Percentiles rank a stretch among this genome's conserved stretches.
phyloP scores from a whole-genome alignment of 1,140 invertebrate species.

The Drosophila trapezifrons region DNA sequence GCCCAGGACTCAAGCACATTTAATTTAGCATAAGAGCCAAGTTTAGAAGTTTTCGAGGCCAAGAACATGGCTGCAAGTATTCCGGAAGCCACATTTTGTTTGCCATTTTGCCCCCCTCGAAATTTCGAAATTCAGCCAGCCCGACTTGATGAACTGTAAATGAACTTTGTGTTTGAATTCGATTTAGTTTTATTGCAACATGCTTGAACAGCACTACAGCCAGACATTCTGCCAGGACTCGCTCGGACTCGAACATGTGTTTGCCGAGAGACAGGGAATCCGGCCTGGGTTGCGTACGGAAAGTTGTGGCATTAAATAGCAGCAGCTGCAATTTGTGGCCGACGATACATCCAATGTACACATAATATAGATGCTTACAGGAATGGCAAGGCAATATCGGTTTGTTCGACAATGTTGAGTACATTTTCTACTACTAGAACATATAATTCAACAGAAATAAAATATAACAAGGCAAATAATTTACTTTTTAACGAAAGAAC shows the following conservation, averaged over 20 bases:
- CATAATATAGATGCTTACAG: constrained; percentile 21
- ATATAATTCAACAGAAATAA: not conserved
- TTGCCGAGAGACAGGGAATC: constrained; percentile 1
- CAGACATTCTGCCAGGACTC: constrained; percentile 31
- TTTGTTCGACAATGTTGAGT: not conserved
- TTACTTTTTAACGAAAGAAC: not conserved
- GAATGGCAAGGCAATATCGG: constrained; percentile 32
- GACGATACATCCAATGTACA: constrained; percentile 21
- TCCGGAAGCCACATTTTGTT: constrained; percentile 46
- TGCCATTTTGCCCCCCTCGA: constrained; percentile 27
- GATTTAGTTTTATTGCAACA: constrained; percentile 73
- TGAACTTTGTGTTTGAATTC: constrained; percentile 76
- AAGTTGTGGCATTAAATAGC: constrained; percentile 38
- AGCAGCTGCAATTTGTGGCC: constrained; percentile 43
- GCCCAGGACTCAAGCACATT: constrained; percentile 38
- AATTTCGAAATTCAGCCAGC: constrained; percentile 14
- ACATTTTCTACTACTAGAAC: not conserved
- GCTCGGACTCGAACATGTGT: constrained; percentile 22
- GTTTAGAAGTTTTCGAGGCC: constrained; percentile 33
- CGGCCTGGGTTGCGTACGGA: not conserved
- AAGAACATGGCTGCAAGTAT: constrained; percentile 18
- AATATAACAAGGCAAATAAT: not conserved
- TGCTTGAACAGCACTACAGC: constrained; percentile 54
- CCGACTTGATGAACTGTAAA: constrained; percentile 76
- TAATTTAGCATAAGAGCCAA: constrained; percentile 73